phyloP scores from a whole-genome alignment of 2,797 vertebrate genomes.

The Gastrophryne carolinensis region DNA sequence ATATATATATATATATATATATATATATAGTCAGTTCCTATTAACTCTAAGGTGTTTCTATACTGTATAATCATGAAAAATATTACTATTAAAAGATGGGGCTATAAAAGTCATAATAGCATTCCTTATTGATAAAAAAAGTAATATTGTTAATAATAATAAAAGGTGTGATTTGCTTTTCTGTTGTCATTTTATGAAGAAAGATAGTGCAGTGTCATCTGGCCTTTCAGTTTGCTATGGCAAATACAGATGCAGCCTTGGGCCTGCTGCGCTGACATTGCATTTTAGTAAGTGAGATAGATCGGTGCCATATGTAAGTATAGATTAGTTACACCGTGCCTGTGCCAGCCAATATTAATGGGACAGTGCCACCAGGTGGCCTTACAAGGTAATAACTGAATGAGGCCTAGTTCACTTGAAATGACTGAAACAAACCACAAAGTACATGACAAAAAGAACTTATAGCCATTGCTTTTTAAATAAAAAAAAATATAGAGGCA shows the following conservation, averaged over 20 bases:
- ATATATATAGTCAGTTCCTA: no score
- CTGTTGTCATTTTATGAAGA: neutral
- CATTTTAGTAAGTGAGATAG: neutral
- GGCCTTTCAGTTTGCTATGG: neutral
- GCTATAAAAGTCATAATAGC: no score
- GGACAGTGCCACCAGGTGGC: slow-evolving; percentile 35
- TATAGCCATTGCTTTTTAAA: neutral
- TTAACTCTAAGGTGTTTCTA: no score
- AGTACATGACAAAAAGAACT: neutral
- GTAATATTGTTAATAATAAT: no score
- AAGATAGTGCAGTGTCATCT: neutral
- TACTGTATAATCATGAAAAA: no score
- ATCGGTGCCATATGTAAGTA: neutral
- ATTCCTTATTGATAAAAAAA: no score
- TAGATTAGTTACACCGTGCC: neutral
- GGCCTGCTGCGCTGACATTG: neutral
- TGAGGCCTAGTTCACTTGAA: neutral
- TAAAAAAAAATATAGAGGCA: no score
- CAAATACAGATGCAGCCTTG: no score
- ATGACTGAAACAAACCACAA: neutral
- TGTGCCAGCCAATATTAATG: neutral
- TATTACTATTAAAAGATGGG: no score
- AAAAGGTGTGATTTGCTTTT: no score
- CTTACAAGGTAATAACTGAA: neutral
- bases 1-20: no score